A percentile compares a stretch with the other conserved stretches of the same genome.
These are phyloP conservation scores for Gymnobelideus leadbeateri DNA, from an alignment of 2,113 vertebrate genomes.

Conservation along the genomic window DNA sequence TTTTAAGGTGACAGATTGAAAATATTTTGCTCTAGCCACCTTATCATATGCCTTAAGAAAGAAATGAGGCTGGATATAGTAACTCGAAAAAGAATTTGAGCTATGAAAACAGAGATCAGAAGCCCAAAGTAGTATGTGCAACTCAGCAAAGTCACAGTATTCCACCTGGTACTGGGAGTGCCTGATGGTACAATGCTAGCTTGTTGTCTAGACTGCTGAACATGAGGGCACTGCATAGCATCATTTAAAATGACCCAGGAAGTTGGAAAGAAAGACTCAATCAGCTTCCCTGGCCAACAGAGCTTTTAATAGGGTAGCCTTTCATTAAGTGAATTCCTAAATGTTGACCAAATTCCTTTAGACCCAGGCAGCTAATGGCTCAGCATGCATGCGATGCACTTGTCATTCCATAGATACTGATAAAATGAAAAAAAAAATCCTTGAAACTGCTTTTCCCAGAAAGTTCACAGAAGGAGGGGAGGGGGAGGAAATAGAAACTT, in stretches of 20 bases:
- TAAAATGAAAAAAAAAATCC: slow-evolving; percentile 78
- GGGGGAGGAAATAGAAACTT: slow-evolving; percentile 68
- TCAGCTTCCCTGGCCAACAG: slow-evolving; percentile 76
- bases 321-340: slow-evolving; percentile 89
- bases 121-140: not conserved
- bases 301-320: slow-evolving; percentile 85
- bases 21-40: not conserved
- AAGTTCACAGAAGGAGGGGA: slow-evolving; percentile 78
- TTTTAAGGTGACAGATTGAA: slow-evolving; percentile 14
- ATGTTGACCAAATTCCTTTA: slow-evolving; percentile 86
- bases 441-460: slow-evolving; percentile 81
- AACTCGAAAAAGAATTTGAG: slow-evolving; percentile 7
- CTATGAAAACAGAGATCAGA: not conserved
- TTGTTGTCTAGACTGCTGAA: slow-evolving; percentile 78
- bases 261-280: slow-evolving; percentile 81
- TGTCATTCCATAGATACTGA: slow-evolving; percentile 79
- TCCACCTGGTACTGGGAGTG: slow-evolving; percentile 72
- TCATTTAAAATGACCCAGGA: slow-evolving; percentile 83
- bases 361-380: slow-evolving; percentile 78
- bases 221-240: slow-evolving; percentile 82
- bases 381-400: slow-evolving; percentile 86
- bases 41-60: not conserved
- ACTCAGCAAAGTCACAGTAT: not conserved
- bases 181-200: slow-evolving; percentile 72
- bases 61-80: not conserved